These are phyloP conservation scores for Drosophila ficusphila DNA, from an alignment of 1,140 invertebrate genomes.

Conservation along the genomic window DNA sequence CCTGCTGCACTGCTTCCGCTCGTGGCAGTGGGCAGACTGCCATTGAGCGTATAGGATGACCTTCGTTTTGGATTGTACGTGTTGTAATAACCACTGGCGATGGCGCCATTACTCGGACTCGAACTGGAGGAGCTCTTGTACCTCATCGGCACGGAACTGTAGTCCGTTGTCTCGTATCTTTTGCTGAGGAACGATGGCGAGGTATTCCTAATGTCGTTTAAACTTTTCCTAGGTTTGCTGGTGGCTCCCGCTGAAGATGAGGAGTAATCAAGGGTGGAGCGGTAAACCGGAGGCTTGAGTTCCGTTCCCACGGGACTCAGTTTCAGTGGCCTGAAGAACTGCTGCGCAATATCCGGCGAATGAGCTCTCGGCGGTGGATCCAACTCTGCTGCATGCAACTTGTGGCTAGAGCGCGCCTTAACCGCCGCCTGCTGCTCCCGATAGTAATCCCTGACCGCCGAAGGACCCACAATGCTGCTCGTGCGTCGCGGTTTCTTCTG, in stretches of 20 bases:
- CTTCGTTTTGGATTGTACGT: constrained; percentile 81
- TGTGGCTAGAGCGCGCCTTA: constrained; percentile 71
- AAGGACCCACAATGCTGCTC: constrained; percentile 86
- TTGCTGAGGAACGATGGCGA: constrained; percentile 74
- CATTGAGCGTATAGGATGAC: constrained; percentile 78
- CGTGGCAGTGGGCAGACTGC: constrained; percentile 46
- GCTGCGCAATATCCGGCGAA: constrained; percentile 76
- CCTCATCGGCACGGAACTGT: constrained; percentile 66
- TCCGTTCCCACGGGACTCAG: constrained; percentile 78
- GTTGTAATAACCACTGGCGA: constrained; percentile 67
- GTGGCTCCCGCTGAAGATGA: constrained; percentile 35
- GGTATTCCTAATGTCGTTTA: constrained; percentile 78
- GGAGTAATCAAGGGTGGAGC: constrained; percentile 67
- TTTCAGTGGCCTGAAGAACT: constrained; percentile 78
- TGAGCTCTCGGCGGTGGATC: constrained; percentile 48
- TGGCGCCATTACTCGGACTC: constrained; percentile 70
- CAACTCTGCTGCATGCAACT: constrained; percentile 38
- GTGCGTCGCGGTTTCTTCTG: constrained; percentile 88
- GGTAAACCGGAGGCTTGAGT: constrained; percentile 77
- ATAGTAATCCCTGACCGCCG: constrained; percentile 80
- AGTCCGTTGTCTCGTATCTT: constrained; percentile 68
- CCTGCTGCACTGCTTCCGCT: constrained; percentile 28
- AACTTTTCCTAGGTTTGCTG: constrained; percentile 75
- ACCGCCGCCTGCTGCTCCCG: constrained; percentile 74
- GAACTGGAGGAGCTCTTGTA: constrained; percentile 75